Conservation (phyloP, 2,113 vertebrate species). For the Brachyistius frenatus region DNA sequence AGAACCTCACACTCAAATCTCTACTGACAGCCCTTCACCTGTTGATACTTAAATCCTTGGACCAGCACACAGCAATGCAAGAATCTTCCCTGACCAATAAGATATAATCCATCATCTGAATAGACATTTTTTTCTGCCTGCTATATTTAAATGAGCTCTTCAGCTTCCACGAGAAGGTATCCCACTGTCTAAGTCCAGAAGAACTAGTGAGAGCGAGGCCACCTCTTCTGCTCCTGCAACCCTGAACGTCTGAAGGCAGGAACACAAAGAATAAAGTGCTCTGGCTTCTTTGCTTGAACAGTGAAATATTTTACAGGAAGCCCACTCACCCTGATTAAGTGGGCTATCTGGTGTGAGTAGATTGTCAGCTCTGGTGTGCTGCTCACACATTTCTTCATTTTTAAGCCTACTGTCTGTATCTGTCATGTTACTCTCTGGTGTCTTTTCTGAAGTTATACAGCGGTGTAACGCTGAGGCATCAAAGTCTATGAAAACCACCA, state of each 20-base stretch:
- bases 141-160: conserved; percentile 17
- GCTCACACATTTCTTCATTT: conserved; percentile 73
- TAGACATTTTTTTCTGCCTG: conserved; percentile 6
- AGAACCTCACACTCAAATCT: conserved; percentile 49
- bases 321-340: conserved; percentile 53
- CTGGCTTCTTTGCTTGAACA: conserved; percentile 73
- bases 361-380: conserved; percentile 45
- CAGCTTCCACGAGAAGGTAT: conserved; percentile 7
- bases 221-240: conserved; percentile 49
- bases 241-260: conserved; percentile 47
- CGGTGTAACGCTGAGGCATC: conserved; percentile 5
- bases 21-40: conserved; percentile 50
- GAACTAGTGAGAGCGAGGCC: conserved; percentile 18
- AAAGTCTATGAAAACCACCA: conserved; percentile 24
- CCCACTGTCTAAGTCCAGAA: neutral
- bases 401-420: conserved; percentile 23
- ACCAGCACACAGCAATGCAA: conserved; percentile 20
- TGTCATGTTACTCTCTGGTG: conserved; percentile 8
- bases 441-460: conserved; percentile 7
- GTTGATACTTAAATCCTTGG: conserved; percentile 61
- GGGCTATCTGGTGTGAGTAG: conserved; percentile 56
- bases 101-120: conserved; percentile 26
- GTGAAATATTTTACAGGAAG: conserved; percentile 70
- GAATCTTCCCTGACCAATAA: conserved; percentile 31
- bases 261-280: conserved; percentile 75